Conservation (phyloP, 2,797 vertebrate species). For the Galagoides demidoff region DNA sequence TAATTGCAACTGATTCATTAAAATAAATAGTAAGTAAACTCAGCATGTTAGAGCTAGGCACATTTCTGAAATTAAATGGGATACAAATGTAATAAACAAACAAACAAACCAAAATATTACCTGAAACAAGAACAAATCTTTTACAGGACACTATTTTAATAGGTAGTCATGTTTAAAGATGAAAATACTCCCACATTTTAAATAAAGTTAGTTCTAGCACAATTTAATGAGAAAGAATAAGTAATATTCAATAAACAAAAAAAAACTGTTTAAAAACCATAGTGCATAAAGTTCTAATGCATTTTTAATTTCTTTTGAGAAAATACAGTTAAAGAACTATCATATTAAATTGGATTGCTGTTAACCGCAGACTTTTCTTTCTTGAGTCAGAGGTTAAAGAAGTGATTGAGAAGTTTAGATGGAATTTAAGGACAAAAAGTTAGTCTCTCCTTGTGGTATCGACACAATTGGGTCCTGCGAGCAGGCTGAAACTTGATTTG, state of each 20-base stretch:
- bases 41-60: neutral
- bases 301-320: slow-evolving; percentile 28
- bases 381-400: slow-evolving; percentile 48
- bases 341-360: neutral
- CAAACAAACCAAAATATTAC: neutral
- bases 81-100: slow-evolving; percentile 1
- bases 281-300: neutral
- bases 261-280: slow-evolving; percentile 3
- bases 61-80: slow-evolving; percentile 37
- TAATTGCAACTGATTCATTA: neutral
- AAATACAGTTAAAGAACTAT: slow-evolving; percentile 20
- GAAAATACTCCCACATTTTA: neutral
- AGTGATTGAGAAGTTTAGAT: neutral
- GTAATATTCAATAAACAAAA: slow-evolving; percentile 46
- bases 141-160: slow-evolving; percentile 9
- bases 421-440: neutral
- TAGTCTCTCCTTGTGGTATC: neutral
- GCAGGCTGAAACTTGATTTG: neutral
- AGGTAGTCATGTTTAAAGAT: neutral
- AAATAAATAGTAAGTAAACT: neutral
- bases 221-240: slow-evolving; percentile 40
- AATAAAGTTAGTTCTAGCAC: slow-evolving; percentile 8
- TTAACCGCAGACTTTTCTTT: neutral
- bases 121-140: neutral
- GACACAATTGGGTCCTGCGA: neutral